A percentile compares a stretch with the other conserved stretches of the same genome.
Evolutionary conservation across 2,113 vertebrate species (phyloP).

Genomic region (Atherinomorus stipes): DNA sequence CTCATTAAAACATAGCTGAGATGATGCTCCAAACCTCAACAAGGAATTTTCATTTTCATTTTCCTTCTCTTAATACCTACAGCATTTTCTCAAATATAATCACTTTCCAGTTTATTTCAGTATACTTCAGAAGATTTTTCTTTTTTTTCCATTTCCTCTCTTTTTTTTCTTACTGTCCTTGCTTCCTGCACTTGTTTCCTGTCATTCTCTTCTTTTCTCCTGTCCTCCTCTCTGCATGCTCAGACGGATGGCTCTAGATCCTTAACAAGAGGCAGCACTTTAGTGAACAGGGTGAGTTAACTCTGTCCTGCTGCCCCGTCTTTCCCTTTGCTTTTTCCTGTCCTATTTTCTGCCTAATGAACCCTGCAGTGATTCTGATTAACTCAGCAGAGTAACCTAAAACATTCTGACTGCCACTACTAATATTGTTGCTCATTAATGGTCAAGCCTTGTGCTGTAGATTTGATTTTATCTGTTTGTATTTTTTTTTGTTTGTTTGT

Average conservation of each 20-base stretch:
- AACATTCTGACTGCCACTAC: conserved; percentile 27
- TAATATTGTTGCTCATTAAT: conserved; percentile 42
- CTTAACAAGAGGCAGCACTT: conserved; percentile 76
- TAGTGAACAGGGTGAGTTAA: conserved; percentile 85
- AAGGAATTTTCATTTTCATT: background rate
- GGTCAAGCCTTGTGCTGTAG: conserved; percentile 26
- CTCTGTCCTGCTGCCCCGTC: conserved; percentile 26
- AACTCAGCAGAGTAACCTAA: conserved; percentile 32
- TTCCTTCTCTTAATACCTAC: background rate
- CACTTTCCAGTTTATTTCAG: background rate
- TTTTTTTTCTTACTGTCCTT: conserved; percentile 28
- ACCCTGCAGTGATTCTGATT: conserved; percentile 24
- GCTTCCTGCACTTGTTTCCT: conserved; percentile 45
- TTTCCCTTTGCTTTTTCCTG: conserved; percentile 11
- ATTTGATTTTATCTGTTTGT: conserved; percentile 49
- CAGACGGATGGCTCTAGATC: conserved; percentile 83
- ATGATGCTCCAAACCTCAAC: too few relatives aligned
- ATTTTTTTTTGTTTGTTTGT: conserved; percentile 59
- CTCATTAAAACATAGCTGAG: too few relatives aligned
- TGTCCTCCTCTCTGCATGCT: conserved; percentile 43
- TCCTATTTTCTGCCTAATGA: conserved; percentile 40
- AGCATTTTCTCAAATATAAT: background rate
- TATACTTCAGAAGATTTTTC: conserved; percentile 3
- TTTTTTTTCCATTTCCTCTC: conserved; percentile 3
- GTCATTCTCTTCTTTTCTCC: conserved; percentile 27